Evolutionary conservation across 1,140 invertebrate species (phyloP).

Genomic region (Archegozetes longisetosus): DNA sequence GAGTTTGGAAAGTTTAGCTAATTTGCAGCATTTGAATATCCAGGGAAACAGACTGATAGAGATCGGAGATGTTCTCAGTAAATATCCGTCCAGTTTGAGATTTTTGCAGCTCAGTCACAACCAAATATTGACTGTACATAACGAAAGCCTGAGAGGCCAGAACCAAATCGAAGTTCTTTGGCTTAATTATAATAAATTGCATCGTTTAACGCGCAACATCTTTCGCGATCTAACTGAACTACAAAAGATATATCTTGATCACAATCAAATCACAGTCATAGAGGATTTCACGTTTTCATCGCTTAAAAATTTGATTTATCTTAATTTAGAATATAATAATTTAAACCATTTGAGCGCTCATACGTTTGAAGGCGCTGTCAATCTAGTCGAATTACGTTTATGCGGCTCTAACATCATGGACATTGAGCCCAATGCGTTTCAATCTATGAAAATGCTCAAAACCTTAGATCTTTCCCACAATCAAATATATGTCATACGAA

Average conservation of each 20-base stretch:
- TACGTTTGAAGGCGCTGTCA: conserved; percentile 42
- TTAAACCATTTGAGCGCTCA: conserved; percentile 25
- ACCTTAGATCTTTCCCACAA: conserved; percentile 46
- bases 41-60: conserved; percentile 59
- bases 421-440: conserved; percentile 41
- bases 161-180: conserved; percentile 66
- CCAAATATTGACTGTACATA: conserved; percentile 53
- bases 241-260: conserved; percentile 59
- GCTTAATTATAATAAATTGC: conserved; percentile 62
- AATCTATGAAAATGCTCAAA: conserved; percentile 39
- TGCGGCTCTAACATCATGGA: conserved; percentile 36
- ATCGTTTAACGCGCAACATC: conserved; percentile 47
- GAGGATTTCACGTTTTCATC: conserved; percentile 58
- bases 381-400: conserved; percentile 47
- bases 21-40: conserved; percentile 71
- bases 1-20: conserved; percentile 55
- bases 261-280: conserved; percentile 61
- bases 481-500: conserved; percentile 26
- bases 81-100: conserved; percentile 47
- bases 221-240: conserved; percentile 56
- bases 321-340: conserved; percentile 27
- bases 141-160: conserved; percentile 56
- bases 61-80: conserved; percentile 57
- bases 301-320: conserved; percentile 52
- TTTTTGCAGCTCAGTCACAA: conserved; percentile 74